Evolutionary conservation across 2,888 invertebrate genomes (phyloP).

Genomic region (Heliconius aoede): DNA sequence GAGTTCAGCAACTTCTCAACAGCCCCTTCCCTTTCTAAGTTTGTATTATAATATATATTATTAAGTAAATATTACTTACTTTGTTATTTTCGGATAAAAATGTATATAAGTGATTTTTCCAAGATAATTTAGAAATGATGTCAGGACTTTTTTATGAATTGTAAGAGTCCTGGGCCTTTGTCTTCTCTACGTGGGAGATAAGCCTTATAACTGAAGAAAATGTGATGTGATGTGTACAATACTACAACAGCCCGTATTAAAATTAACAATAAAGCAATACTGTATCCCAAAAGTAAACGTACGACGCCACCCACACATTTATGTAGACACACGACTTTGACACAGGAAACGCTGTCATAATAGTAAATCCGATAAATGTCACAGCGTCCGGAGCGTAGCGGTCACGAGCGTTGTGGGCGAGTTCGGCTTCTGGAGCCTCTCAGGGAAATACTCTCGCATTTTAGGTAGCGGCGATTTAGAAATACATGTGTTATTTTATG

Average conservation of each 20-base stretch:
- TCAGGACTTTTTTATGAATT: no score
- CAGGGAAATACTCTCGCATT: conserved; percentile 2
- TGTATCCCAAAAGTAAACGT: neutral
- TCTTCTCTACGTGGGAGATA: no score
- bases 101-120: no score
- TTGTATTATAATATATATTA: neutral
- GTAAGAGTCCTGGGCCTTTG: no score
- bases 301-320: neutral
- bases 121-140: no score
- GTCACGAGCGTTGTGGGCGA: conserved; percentile 16
- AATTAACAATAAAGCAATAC: neutral
- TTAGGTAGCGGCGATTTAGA: neutral
- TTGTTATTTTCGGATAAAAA: no score
- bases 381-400: conserved; percentile 18
- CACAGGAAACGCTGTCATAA: conserved; percentile 24
- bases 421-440: conserved; percentile 13
- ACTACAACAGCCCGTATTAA: no score
- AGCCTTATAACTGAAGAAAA: no score
- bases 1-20: neutral
- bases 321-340: conserved; percentile 22
- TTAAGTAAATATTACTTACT: neutral
- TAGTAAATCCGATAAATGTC: conserved; percentile 24
- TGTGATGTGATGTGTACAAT: no score
- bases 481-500: conserved; percentile 7
- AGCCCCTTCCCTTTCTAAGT: conserved; percentile 1